Evolutionary conservation across 1,140 invertebrate species (phyloP), one percentile per base, ranked within the genome.

Genomic region (Calliopsis andreniformis): DNA sequence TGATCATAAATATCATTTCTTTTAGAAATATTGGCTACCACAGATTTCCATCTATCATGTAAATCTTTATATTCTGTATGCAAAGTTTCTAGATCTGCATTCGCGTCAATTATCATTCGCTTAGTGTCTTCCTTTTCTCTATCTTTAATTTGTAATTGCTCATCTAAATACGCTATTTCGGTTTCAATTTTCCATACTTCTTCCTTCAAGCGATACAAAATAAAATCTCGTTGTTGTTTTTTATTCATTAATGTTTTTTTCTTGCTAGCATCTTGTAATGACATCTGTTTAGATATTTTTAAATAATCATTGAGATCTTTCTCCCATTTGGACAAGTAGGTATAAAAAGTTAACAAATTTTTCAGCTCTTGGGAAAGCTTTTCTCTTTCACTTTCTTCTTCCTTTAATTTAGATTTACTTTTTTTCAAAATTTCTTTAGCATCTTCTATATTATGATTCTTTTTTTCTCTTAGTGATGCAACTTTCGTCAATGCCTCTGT

Each of bases 31-130:
- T 94, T 94, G 6, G 94, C 90, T 25, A 97, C 92, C 23, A 96
- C 94, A 10, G 94, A 94, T 85, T 95, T 95, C 95, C 96, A 97
- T 12, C 95, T 92, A 83, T 93, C 93, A 47, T 95, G 92, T 3
- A 96, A 90, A 20, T 93, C 93, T 42, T 93, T 93, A 76, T 96
- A 94, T 77, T 96, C 95, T 43, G 93, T 92, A 82, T 95, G 93
- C 28, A 96, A 84, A 20, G 94, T 94, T 86, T 96, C 95, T 28
- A 97, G 89, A 87, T 96, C 95, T 7, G 94, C 93, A 77, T 94
- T 95, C 6, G 94, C 94, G 73, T 95, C 93, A 3, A 93, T 92
- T 47, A 94, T 91, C 49, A 90, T 92, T 83, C 91, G 91, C 76
- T 89, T 88, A 30, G 93, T 82, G 2, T 89, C 86, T 58, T 88